These are phyloP conservation scores for Helobdella robusta DNA, from an alignment of 2,888 invertebrate species.

Conservation along the genomic window DNA sequence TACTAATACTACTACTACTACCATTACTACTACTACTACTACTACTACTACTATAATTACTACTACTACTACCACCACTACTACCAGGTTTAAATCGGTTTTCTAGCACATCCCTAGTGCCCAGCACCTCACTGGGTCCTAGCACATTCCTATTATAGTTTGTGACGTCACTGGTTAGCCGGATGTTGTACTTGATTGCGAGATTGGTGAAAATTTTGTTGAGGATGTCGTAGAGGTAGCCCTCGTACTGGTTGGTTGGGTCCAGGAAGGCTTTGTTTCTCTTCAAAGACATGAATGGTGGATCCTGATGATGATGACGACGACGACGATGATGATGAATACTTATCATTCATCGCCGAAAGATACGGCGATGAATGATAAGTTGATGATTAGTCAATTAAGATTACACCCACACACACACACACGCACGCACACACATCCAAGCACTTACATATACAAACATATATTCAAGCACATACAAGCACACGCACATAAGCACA, in stretches of 20 bases:
- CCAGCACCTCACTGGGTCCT: not conserved
- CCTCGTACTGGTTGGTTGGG: constrained; percentile 35
- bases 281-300: constrained; percentile 36
- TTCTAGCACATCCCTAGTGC: not conserved
- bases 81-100: not conserved
- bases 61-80: not conserved
- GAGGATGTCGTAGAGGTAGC: constrained; percentile 35
- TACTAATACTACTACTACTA: no score
- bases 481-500: no score
- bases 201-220: constrained; percentile 21
- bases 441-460: no score
- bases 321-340: not conserved
- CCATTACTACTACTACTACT: not conserved
- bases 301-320: constrained; percentile 24
- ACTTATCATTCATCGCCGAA: no score
- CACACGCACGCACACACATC: no score
- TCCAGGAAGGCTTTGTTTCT: constrained; percentile 30
- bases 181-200: constrained; percentile 35
- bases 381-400: no score
- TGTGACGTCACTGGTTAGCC: constrained; percentile 29
- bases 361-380: no score
- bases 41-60: not conserved
- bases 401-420: no score
- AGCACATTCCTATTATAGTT: not conserved
- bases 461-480: no score